Evolutionary conservation across 2,888 invertebrate genomes (phyloP).

Genomic region (Harpagoxenus sublaevis): DNA sequence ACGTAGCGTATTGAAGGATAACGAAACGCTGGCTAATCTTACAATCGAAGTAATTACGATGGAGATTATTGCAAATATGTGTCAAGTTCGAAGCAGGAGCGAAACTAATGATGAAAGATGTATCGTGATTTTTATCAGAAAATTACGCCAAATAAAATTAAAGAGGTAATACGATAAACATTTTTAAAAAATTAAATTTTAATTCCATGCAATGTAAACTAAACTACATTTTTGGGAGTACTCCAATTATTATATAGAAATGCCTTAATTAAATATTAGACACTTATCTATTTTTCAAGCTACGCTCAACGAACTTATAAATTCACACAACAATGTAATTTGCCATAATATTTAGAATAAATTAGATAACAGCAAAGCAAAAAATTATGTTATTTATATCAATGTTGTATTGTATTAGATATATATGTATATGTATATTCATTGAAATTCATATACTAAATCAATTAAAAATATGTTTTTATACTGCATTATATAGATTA

Average conservation of each 20-base stretch:
- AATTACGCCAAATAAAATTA: too few species aligned
- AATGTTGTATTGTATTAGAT: too few species aligned
- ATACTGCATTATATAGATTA: neutral
- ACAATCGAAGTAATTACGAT: neutral
- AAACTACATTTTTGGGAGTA: neutral
- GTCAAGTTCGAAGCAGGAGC: neutral
- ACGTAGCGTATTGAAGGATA: constrained; percentile 4
- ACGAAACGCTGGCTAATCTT: constrained; percentile 9
- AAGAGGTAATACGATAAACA: too few species aligned
- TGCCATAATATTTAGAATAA: neutral
- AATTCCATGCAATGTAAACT: too few species aligned
- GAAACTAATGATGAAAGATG: neutral
- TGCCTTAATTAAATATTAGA: neutral
- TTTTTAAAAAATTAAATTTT: too few species aligned
- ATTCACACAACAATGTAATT: neutral
- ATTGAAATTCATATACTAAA: neutral
- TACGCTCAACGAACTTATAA: neutral
- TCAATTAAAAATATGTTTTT: neutral
- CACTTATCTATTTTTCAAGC: neutral
- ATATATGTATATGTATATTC: neutral
- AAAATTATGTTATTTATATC: too few species aligned
- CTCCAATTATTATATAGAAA: neutral
- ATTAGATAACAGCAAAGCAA: neutral
- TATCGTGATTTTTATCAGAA: neutral
- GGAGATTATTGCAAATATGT: neutral